Percentiles rank a stretch among this genome's conserved stretches.
These are phyloP conservation scores for Mercenaria mercenaria DNA, from an alignment of 1,140 invertebrate genomes.

Conservation along the genomic window DNA sequence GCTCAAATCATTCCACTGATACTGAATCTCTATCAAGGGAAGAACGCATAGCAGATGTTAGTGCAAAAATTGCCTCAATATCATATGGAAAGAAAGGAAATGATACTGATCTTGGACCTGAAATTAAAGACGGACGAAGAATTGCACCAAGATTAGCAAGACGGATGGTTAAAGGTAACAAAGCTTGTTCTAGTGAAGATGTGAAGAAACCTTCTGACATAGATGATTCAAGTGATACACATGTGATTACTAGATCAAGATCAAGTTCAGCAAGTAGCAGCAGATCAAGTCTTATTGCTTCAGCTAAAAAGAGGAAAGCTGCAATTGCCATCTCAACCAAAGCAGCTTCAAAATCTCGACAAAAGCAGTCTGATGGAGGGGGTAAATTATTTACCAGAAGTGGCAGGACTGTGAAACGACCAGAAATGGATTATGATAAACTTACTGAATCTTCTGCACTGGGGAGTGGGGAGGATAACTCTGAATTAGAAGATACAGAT, in stretches of 20 bases:
- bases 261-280: constrained; percentile 52
- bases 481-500: background rate
- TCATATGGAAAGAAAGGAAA: background rate
- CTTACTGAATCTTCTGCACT: constrained; percentile 48
- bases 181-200: background rate
- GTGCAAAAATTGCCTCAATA: background rate
- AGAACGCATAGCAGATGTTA: background rate
- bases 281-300: constrained; percentile 31
- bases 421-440: constrained; percentile 8
- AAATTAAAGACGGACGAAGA: background rate
- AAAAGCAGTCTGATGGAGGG: background rate
- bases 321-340: background rate
- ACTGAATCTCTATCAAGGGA: background rate
- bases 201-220: background rate
- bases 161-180: constrained; percentile 25
- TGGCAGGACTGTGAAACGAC: constrained; percentile 19
- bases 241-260: constrained; percentile 40
- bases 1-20: background rate
- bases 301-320: constrained; percentile 14
- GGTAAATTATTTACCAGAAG: constrained; percentile 37
- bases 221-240: constrained; percentile 21
- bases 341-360: background rate
- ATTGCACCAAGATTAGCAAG: constrained; percentile 16
- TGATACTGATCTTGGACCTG: background rate
- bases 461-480: constrained; percentile 44